phyloP scores from a whole-genome alignment of 2,888 invertebrate species.

The Sinohyriopsis cumingii region DNA sequence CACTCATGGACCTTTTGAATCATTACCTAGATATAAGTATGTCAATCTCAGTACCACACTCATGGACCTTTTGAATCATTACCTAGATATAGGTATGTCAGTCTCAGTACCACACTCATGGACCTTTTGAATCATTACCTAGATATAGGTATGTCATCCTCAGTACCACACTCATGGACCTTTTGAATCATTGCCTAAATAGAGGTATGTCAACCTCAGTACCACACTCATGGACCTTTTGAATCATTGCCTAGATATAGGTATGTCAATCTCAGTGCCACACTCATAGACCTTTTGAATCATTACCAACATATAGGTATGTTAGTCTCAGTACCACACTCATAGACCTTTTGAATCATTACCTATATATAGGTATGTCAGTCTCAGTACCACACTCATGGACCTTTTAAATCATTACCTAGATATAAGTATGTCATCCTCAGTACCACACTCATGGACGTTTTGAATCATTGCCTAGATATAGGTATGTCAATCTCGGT shows the following conservation, averaged over 20 bases:
- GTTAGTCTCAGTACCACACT: constrained; percentile 38
- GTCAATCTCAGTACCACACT: constrained; percentile 51
- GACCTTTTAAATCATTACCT: constrained; percentile 35
- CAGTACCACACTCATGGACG: constrained; percentile 39
- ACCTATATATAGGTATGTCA: constrained; percentile 50
- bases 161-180: constrained; percentile 39
- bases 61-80: constrained; percentile 32
- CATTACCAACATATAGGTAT: constrained; percentile 43
- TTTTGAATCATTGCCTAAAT: constrained; percentile 38
- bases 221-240: constrained; percentile 39
- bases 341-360: constrained; percentile 32
- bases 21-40: constrained; percentile 43
- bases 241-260: constrained; percentile 39
- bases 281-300: constrained; percentile 39
- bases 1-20: constrained; percentile 39
- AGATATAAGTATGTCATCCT: constrained; percentile 41
- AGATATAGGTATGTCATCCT: constrained; percentile 41
- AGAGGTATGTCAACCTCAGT: constrained; percentile 53
- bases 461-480: constrained; percentile 38
- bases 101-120: constrained; percentile 46
- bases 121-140: constrained; percentile 35
- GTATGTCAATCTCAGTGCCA: constrained; percentile 52
- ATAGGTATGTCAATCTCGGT: constrained; percentile 53
- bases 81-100: constrained; percentile 51
- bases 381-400: constrained; percentile 46